Percentiles rank a stretch among this genome's conserved stretches.
Conservation (phyloP, 2,888 invertebrate genomes). For the Macaria liturata region DNA sequence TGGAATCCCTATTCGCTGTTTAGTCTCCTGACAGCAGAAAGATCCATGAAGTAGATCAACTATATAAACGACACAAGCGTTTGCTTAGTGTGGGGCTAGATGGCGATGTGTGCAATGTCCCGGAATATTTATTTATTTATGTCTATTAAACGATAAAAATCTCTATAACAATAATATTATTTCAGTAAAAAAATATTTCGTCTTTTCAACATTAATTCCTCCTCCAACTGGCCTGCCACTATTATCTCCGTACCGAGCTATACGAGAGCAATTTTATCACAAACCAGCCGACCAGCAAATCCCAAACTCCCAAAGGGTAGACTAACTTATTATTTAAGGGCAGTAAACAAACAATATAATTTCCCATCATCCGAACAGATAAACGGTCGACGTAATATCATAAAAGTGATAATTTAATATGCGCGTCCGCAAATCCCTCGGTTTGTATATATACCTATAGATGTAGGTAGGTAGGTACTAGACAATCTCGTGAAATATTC, state of each 20-base stretch:
- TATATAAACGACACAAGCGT: too few species aligned
- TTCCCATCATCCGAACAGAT: conserved; percentile 23
- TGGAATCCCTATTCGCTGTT: too few species aligned
- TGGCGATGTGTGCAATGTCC: too few species aligned
- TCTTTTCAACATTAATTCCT: too few species aligned
- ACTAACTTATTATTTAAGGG: conserved; percentile 19
- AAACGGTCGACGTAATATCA: conserved; percentile 30
- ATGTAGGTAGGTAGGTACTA: conserved; percentile 34
- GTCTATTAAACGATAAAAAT: too few species aligned
- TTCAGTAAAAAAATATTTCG: too few species aligned
- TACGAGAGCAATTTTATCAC: neutral
- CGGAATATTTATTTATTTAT: too few species aligned
- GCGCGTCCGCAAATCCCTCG: conserved; percentile 51
- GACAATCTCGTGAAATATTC: conserved; percentile 66
- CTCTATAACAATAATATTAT: neutral
- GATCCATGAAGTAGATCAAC: too few species aligned
- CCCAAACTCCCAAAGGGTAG: conserved; percentile 8
- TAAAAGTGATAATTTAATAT: conserved; percentile 63
- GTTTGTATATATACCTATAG: conserved; percentile 24
- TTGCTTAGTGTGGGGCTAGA: too few species aligned
- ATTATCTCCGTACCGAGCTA: neutral
- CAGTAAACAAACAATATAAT: conserved; percentile 24
- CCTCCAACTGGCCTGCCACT: neutral
- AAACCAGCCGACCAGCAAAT: conserved; percentile 3
- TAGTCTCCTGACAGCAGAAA: too few species aligned